These are phyloP conservation scores for Loriculus beryllinus DNA, from an alignment of 2,797 vertebrate species.

Conservation along the genomic window DNA sequence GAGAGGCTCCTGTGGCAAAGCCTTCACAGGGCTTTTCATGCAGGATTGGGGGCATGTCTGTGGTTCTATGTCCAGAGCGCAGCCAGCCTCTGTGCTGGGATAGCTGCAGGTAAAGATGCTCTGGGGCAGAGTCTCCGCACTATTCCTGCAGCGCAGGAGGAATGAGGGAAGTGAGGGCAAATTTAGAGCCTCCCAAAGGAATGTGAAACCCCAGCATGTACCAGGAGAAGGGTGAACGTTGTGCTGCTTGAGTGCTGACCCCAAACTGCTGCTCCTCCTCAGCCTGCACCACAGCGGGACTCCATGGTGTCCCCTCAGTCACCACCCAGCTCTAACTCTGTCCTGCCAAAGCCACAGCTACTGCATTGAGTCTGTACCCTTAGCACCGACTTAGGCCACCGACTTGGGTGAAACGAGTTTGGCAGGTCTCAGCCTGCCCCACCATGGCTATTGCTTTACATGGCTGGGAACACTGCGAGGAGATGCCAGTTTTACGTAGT, in stretches of 20 bases:
- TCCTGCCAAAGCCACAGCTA: neutral
- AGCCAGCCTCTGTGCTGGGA: neutral
- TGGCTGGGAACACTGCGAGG: neutral
- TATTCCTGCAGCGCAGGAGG: neutral
- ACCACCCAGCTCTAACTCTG: neutral
- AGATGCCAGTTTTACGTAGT: neutral
- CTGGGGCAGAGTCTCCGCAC: neutral
- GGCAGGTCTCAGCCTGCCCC: neutral
- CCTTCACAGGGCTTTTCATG: accelerated
- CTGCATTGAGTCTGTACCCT: neutral
- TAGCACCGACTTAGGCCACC: neutral
- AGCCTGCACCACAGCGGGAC: accelerated
- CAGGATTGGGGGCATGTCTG: neutral
- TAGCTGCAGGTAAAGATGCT: neutral
- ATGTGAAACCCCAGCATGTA: neutral
- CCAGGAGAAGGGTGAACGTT: neutral
- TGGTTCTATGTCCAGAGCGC: neutral
- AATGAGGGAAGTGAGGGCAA: neutral
- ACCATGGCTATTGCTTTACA: neutral
- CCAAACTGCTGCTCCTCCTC: neutral
- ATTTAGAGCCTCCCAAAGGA: neutral
- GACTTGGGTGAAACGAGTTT: neutral
- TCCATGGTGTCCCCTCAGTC: neutral
- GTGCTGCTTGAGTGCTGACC: neutral
- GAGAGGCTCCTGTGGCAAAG: neutral